phyloP scores from a whole-genome alignment of 2,888 invertebrate genomes.

The Luperina nickerlii region DNA sequence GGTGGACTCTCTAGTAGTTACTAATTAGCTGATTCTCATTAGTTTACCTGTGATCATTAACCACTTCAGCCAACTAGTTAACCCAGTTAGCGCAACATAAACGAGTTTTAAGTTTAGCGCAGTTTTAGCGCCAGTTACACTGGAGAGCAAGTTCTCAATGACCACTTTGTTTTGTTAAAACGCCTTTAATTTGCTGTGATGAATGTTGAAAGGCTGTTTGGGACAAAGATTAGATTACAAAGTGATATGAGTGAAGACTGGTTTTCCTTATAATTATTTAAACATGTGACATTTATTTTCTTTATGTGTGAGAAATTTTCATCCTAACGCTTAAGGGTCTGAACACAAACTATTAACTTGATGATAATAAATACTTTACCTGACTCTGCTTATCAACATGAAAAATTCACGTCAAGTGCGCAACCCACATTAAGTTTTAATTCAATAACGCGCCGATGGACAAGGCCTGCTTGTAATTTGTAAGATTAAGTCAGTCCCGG shows the following conservation, averaged over 20 bases:
- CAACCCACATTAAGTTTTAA: slow-evolving; percentile 68
- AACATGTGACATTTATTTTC: not conserved
- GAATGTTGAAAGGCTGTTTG: not conserved
- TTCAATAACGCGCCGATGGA: slow-evolving; percentile 72
- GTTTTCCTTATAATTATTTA: not conserved
- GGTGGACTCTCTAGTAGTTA: not conserved
- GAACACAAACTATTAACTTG: slow-evolving; percentile 52
- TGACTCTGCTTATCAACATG: slow-evolving; percentile 48
- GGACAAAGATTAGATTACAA: not conserved
- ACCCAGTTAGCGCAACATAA: slow-evolving; percentile 36
- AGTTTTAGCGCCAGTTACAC: slow-evolving; percentile 26
- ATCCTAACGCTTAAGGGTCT: slow-evolving; percentile 20
- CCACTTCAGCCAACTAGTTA: slow-evolving; percentile 36
- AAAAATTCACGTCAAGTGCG: slow-evolving; percentile 60
- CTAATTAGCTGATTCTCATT: slow-evolving; percentile 46
- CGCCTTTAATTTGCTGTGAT: not conserved
- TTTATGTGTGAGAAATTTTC: not conserved
- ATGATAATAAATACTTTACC: slow-evolving; percentile 37
- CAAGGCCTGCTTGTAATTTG: slow-evolving; percentile 71
- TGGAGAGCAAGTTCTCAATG: not conserved
- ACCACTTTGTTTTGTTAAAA: slow-evolving; percentile 7
- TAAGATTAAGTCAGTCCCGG: slow-evolving; percentile 68
- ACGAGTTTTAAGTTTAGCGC: slow-evolving; percentile 35
- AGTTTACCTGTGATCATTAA: slow-evolving; percentile 49
- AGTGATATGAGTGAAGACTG: not conserved